Conservation (phyloP, 2,888 invertebrate species). For the Eupithecia abbreviata region DNA sequence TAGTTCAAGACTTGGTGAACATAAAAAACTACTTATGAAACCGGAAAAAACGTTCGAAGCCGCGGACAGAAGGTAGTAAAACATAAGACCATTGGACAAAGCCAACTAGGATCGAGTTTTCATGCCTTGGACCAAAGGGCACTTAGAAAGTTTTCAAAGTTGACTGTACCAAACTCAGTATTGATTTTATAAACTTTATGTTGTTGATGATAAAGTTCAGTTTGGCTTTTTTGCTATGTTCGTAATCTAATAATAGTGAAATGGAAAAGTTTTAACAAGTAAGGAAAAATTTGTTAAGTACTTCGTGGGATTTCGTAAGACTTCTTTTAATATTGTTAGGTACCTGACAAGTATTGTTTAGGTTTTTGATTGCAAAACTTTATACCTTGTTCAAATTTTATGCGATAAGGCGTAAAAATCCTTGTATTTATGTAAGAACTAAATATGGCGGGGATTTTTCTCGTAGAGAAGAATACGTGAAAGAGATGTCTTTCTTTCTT, state of each 20-base stretch:
- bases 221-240: neutral
- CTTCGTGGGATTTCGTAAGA: neutral
- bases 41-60: neutral
- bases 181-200: constrained; percentile 58
- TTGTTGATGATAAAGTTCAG: constrained; percentile 31
- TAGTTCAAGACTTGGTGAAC: neutral
- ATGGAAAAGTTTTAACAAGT: constrained; percentile 1
- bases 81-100: neutral
- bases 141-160: constrained; percentile 63
- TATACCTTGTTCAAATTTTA: neutral
- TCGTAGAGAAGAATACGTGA: too few relatives aligned
- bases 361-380: neutral
- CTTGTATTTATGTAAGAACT: neutral
- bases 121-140: constrained; percentile 50
- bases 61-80: neutral
- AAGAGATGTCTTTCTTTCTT: too few relatives aligned
- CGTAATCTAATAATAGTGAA: constrained; percentile 4
- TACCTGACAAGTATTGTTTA: neutral
- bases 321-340: neutral
- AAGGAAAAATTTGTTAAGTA: neutral
- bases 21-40: neutral
- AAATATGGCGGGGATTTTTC: too few relatives aligned
- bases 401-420: neutral
- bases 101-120: constrained; percentile 9
- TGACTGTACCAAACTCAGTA: constrained; percentile 58